Base-by-base conservation (phyloP, 2,797 vertebrate genomes). In the Nannoperca australis region DNA sequence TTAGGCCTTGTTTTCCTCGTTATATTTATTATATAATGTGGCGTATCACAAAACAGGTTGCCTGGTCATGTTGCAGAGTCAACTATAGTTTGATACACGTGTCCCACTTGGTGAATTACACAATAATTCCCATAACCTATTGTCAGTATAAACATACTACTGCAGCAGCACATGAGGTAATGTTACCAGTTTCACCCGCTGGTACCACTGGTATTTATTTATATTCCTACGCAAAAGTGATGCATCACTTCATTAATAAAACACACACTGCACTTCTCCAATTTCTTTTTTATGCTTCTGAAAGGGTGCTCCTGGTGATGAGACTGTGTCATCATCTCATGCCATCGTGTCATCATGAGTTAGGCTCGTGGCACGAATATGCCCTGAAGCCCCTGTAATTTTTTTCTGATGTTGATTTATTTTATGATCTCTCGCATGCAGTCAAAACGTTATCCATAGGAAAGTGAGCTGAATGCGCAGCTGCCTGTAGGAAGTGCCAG, bases 61-160 rank as follows among this genome's bases (percentile, higher is more conserved):
- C 32, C 58, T 53, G 60, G 24, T 85, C 80, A 45, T 49, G 65
- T 82, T 80, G 40, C 79, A 71, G 7, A 61, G 54, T 49, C 49
- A 7, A 24, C 47, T 59, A 73, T 86, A 68, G 63, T 62, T 55
- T 75, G 73, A 81, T 65, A 64, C 62, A 27, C 3, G 12, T 77
- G 72, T 73, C 70, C 64, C 44, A 66, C 44, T 9, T 50, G 70
- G 20, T 27, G 55, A 70, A 45, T 38, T 53, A 58, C 59, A 61
- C 68, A 65, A 42, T 60, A 12, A 53, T 22, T 22, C 15, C 55
- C 42, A 11, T 32, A 14, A 27, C 3, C 44, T 66, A 27, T 5
- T 62, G 47, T 79, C 51, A 27, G 40, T 40, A 42, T 45, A 54
- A 73, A 78, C 38, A 70, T 9, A 30, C 20, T 10, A 18, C 53